phyloP scores from a whole-genome alignment of 1,140 invertebrate species.

The Leptonema lineaticorne region DNA sequence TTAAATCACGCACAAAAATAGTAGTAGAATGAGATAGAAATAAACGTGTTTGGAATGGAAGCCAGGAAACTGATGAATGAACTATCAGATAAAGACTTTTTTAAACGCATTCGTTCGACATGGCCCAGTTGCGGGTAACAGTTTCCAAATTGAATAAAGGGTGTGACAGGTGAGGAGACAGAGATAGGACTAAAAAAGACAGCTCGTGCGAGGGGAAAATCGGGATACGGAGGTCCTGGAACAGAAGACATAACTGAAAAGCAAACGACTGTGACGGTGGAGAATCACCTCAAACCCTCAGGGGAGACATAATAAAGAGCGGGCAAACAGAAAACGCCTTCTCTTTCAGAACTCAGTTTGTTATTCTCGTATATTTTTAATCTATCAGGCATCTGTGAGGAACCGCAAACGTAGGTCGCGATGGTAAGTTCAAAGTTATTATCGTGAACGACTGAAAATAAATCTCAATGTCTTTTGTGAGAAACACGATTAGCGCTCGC shows the following conservation, averaged over 20 bases:
- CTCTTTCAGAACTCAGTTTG: too few species aligned
- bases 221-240: too few species aligned
- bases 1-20: too few species aligned
- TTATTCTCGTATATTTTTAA: neutral
- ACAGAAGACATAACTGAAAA: neutral
- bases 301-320: neutral
- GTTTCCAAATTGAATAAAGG: slow-evolving; percentile 1
- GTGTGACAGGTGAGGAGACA: slow-evolving; percentile 13
- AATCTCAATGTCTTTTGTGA: too few species aligned
- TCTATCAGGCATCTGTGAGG: neutral
- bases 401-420: too few species aligned
- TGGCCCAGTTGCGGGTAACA: neutral
- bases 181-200: too few species aligned
- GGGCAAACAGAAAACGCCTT: neutral
- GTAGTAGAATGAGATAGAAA: too few species aligned
- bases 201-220: too few species aligned
- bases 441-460: neutral
- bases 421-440: neutral
- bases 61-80: neutral
- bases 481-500: too few species aligned
- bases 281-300: neutral
- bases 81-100: neutral
- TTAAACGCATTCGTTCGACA: neutral
- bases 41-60: too few species aligned
- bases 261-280: neutral